A percentile compares a stretch with the other conserved stretches of the same genome.
These are phyloP conservation scores for Onthophagus sagittarius DNA, from an alignment of 2,888 invertebrate species.

Conservation along the genomic window DNA sequence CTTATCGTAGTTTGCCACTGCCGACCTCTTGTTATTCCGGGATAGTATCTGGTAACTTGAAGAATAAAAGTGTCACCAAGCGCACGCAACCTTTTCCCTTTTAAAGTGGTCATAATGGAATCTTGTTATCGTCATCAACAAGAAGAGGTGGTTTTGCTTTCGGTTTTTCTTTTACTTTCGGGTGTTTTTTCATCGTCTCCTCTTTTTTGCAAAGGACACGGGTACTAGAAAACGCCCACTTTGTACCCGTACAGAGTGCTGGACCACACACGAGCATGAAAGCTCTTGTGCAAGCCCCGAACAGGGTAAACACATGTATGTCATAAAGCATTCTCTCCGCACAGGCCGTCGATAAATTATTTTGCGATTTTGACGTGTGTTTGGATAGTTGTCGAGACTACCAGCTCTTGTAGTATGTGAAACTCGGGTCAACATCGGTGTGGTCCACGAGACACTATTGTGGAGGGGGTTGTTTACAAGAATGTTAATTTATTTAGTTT, in stretches of 20 bases:
- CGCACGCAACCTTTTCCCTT: neutral
- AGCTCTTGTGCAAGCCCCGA: neutral
- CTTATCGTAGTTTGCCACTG: slow-evolving; percentile 9
- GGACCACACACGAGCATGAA: slow-evolving; percentile 6
- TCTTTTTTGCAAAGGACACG: neutral
- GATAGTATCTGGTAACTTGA: neutral
- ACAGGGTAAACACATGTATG: slow-evolving; percentile 6
- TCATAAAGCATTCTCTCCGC: neutral
- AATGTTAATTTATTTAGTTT: neutral
- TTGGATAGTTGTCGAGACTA: slow-evolving; percentile 4
- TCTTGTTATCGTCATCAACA: neutral
- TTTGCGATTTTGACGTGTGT: slow-evolving; percentile 4
- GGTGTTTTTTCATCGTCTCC: neutral
- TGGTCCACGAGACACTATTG: neutral
- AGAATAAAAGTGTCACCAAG: slow-evolving; percentile 5
- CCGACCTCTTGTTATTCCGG: slow-evolving; percentile 3
- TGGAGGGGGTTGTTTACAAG: neutral
- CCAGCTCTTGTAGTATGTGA: neutral
- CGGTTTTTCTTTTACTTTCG: neutral
- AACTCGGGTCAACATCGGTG: neutral
- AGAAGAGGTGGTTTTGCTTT: slow-evolving; percentile 8
- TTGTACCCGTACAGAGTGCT: neutral
- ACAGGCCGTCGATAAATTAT: neutral
- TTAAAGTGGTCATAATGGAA: slow-evolving; percentile 8
- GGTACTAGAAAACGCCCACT: slow-evolving; percentile 6